Conservation (phyloP, 1,140 invertebrate species). For the Myzus persicae region DNA sequence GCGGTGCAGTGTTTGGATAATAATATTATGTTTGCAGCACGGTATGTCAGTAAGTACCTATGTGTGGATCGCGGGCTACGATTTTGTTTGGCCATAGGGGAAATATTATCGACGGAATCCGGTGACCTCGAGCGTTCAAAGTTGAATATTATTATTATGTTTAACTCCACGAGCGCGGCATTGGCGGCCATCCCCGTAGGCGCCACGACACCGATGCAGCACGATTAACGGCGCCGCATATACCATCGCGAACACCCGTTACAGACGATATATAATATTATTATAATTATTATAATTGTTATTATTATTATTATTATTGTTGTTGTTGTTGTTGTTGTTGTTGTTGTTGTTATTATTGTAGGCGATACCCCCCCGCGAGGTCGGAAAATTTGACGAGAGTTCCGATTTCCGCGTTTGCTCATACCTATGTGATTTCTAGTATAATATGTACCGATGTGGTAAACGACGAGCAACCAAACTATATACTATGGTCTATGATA, state of each 20-base stretch:
- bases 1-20: background rate
- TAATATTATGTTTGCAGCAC: background rate
- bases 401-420: background rate
- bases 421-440: background rate
- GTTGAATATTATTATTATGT: background rate
- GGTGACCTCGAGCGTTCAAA: background rate
- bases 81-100: background rate
- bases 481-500: no score
- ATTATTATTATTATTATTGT: no score
- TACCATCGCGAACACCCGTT: background rate
- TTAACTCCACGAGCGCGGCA: background rate
- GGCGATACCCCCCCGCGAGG: background rate
- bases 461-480: background rate
- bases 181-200: background rate
- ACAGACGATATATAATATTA: conserved; percentile 2
- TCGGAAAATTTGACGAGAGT: background rate
- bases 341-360: no score
- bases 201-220: background rate
- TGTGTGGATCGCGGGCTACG: background rate
- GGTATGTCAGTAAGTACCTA: background rate
- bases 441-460: background rate
- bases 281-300: background rate
- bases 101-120: conserved; percentile 5
- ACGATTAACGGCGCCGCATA: background rate
- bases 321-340: no score